Evolutionary conservation across 2,797 vertebrate genomes (phyloP).

Genomic region (Macropus fuliginosus): DNA sequence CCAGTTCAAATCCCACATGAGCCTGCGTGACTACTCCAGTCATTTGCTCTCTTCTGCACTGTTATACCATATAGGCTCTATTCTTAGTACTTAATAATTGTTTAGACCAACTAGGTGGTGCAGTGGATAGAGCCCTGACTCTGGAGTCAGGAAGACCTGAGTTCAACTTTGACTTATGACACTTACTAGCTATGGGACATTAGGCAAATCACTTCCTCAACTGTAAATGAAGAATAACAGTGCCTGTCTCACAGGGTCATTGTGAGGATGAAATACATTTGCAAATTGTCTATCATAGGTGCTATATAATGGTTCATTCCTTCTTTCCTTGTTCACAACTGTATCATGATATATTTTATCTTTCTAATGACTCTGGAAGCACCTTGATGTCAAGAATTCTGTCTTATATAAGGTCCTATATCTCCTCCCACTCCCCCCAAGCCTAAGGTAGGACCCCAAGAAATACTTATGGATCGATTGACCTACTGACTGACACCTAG

Average conservation of each 20-base stretch:
- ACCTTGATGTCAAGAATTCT: not conserved
- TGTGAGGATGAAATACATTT: not conserved
- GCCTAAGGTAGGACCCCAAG: not conserved
- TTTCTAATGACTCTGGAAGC: not conserved
- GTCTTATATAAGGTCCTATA: not conserved
- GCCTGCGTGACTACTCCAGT: not conserved
- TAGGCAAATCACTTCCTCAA: not conserved
- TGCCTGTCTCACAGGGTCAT: not conserved
- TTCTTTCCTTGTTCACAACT: not conserved
- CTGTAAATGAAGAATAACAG: not conserved
- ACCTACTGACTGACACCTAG: slow-evolving; percentile 15
- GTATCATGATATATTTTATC: not conserved
- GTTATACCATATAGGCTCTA: not conserved
- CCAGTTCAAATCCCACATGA: not conserved
- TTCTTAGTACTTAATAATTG: not conserved
- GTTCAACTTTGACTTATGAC: not conserved
- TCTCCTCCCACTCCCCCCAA: not conserved
- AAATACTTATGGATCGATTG: slow-evolving; percentile 3
- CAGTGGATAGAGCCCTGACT: not conserved
- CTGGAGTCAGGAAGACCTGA: not conserved
- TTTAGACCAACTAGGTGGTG: not conserved
- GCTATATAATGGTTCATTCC: not conserved
- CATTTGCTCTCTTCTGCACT: not conserved
- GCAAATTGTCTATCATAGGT: too few relatives aligned
- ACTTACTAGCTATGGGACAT: not conserved